Base-by-base conservation (phyloP, 2,888 invertebrate species). In the Rotaria socialis region DNA sequence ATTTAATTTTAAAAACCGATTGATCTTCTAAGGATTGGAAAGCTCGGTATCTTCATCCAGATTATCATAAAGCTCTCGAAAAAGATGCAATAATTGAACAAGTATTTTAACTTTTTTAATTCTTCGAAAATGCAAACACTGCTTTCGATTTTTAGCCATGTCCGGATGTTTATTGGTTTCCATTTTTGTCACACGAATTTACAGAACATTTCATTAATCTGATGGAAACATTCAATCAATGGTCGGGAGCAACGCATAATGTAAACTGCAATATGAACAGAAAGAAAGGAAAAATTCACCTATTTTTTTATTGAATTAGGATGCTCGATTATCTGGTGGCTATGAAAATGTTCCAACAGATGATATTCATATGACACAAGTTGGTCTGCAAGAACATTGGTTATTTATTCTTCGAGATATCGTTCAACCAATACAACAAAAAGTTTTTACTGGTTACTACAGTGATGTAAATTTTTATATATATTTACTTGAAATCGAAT, bases 281-380 rank as follows among this genome's bases (percentile, higher is more conserved):
- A 56, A 85, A 43, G 5, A 75, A 52, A 11, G 2, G 1, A 67
- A n/a, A 22, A 35, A 35, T 1, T 35, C 35, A 35, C 35, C 35
- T 35, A 1, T 35, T 27, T 16, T 7, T 47, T 24, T 86, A 58
- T 86, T 11, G 87, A 67, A 88, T 89, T 89, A 95, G 94, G 98
- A 99, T 90, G 92, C 93, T 10, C 94, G 98, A 6, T 91, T 98
- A 87, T 94, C 95, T 89, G 94, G 96, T 87, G 97, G 97, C 5
- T 98, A 98, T 90, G 98, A 98, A 92, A 97, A 97, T 87, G 98
- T 98, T 8, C 97, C 98, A 0, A 99, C 98, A 0, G 94, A 97
- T 47, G 98, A 98, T 90, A 98, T 98, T 89, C 98, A 98, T 92
- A 97, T 97, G 96, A 96, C 94, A 89, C 97, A 97, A 92, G 94